Conservation (phyloP, 2,888 invertebrate species). For the Drosophila subquinaria region DNA sequence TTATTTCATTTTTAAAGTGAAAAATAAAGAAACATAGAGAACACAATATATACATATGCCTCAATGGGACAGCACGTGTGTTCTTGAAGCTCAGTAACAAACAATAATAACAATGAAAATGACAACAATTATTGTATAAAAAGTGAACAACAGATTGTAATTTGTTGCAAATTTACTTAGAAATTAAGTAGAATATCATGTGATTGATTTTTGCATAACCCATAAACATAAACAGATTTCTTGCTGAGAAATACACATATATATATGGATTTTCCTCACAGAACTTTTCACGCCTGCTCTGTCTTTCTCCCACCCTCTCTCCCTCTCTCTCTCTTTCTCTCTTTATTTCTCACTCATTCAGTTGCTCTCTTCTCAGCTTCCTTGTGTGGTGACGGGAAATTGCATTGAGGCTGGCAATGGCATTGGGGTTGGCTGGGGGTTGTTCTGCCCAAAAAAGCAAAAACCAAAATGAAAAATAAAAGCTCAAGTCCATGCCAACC, state of each 20-base stretch:
- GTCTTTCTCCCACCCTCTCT: not conserved
- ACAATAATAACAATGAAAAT: constrained; percentile 2
- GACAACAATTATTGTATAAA: not conserved
- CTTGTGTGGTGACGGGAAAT: constrained; percentile 58
- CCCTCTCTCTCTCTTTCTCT: not conserved
- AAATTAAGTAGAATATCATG: constrained; percentile 5
- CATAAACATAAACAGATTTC: constrained; percentile 39
- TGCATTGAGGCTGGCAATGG: constrained; percentile 84
- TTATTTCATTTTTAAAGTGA: constrained; percentile 8
- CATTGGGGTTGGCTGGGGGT: constrained; percentile 82
- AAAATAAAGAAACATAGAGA: constrained; percentile 21
- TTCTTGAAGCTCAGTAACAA: constrained; percentile 1
- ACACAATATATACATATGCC: not conserved
- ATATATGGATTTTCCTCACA: constrained; percentile 25
- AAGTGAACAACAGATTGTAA: not conserved
- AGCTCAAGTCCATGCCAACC: constrained; percentile 30
- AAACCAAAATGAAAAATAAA: constrained; percentile 33
- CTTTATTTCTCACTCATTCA: not conserved
- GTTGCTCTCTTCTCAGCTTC: constrained; percentile 44
- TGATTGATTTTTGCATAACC: constrained; percentile 43
- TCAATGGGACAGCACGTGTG: constrained; percentile 41
- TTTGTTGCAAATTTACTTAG: constrained; percentile 1
- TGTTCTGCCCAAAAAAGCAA: constrained; percentile 54
- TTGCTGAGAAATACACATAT: constrained; percentile 13
- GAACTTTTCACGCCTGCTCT: constrained; percentile 44